Evolutionary conservation across 2,113 vertebrate species (phyloP).

Genomic region (Rana temporaria): DNA sequence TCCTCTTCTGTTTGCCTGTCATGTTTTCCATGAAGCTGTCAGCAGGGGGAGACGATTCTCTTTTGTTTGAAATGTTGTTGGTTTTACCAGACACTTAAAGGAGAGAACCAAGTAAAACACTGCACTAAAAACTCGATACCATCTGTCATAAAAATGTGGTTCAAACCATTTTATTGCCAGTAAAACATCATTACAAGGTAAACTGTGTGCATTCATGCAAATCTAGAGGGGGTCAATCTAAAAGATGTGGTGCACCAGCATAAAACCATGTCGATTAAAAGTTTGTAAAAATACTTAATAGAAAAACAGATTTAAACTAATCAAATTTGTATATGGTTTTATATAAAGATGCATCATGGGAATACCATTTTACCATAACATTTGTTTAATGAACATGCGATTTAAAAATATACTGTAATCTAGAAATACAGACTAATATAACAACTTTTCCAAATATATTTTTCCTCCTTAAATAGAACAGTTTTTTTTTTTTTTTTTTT

Average conservation of each 20-base stretch:
- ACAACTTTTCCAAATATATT: not conserved
- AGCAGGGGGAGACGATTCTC: conserved; percentile 95
- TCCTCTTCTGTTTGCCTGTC: conserved; percentile 60
- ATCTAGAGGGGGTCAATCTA: too few species aligned
- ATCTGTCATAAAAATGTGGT: not conserved
- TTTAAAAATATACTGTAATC: too few species aligned
- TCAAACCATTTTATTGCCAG: conserved; percentile 18
- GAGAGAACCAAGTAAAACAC: not conserved
- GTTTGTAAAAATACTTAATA: too few species aligned
- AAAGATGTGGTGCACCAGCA: too few species aligned
- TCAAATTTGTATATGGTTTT: not conserved
- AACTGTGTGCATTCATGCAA: not conserved
- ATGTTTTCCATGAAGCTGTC: conserved; percentile 78
- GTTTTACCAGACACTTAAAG: not conserved
- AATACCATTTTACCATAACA: too few species aligned
- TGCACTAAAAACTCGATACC: not conserved
- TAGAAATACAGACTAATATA: too few species aligned
- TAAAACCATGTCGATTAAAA: too few species aligned
- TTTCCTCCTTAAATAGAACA: conserved; percentile 74
- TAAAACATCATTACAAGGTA: conserved; percentile 17
- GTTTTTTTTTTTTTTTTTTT: too few species aligned
- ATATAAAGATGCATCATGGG: too few species aligned
- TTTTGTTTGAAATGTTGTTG: conserved; percentile 76
- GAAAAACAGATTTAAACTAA: not conserved
- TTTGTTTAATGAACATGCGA: too few species aligned